These are phyloP conservation scores for Clarias magur DNA, from an alignment of 2,113 vertebrate species.

Conservation along the genomic window DNA sequence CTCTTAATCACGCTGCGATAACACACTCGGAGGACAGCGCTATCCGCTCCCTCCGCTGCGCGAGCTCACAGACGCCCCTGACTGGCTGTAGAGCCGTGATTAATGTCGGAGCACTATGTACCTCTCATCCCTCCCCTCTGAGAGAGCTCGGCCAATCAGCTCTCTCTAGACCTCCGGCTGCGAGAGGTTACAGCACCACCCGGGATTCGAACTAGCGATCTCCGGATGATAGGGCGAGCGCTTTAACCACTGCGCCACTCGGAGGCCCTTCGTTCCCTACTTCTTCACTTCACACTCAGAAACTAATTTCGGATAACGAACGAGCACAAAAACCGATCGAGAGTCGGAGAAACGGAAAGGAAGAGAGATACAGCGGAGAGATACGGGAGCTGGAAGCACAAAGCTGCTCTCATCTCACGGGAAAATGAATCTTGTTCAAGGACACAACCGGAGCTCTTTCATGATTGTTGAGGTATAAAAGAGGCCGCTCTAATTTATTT, in stretches of 20 bases:
- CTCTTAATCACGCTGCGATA: neutral
- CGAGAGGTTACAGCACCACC: too few species aligned
- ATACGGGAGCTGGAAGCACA: slow-evolving; percentile 36
- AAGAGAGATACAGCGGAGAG: slow-evolving; percentile 19
- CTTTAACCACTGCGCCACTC: too few species aligned
- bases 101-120: too few species aligned
- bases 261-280: neutral
- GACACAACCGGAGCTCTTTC: slow-evolving; percentile 52
- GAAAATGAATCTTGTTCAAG: slow-evolving; percentile 49
- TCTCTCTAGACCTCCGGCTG: too few species aligned
- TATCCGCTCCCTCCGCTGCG: too few species aligned
- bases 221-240: too few species aligned
- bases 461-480: slow-evolving; percentile 54
- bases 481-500: slow-evolving; percentile 1
- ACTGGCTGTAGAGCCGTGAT: too few species aligned
- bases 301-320: slow-evolving; percentile 26
- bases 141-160: too few species aligned
- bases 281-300: neutral
- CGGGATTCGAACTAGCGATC: too few species aligned
- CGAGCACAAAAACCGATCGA: neutral
- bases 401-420: slow-evolving; percentile 38
- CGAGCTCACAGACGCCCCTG: too few species aligned
- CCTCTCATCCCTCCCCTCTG: too few species aligned
- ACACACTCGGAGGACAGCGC: too few species aligned
- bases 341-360: neutral